phyloP scores from a whole-genome alignment of 1,140 invertebrate species.

The Nautilus pompilius region DNA sequence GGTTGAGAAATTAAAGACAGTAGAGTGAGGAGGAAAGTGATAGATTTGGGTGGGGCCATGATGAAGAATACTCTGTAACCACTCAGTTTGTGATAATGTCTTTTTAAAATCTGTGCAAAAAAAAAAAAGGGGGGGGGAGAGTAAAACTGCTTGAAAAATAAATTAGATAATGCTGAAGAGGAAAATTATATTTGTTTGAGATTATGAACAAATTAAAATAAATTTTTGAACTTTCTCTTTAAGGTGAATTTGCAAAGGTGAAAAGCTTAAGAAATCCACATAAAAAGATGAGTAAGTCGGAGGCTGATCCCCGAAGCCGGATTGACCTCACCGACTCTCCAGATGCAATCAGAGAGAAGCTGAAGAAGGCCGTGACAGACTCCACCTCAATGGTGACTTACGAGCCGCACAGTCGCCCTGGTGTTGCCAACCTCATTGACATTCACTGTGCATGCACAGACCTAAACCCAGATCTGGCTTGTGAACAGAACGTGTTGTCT shows the following conservation, averaged over 20 bases:
- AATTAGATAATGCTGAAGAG: neutral
- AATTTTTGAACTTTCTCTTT: constrained; percentile 6
- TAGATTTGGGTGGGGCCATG: too few species aligned
- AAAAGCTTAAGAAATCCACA: constrained; percentile 56
- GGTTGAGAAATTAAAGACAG: too few species aligned
- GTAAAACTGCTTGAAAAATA: neutral
- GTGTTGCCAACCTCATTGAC: constrained; percentile 82
- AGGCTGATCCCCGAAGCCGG: constrained; percentile 70
- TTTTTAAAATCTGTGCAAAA: too few species aligned
- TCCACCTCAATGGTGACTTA: constrained; percentile 79
- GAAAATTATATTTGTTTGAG: neutral
- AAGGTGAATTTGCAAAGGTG: constrained; percentile 41
- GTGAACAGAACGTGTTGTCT: constrained; percentile 62
- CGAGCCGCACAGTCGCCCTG: constrained; percentile 74
- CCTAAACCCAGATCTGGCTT: constrained; percentile 69
- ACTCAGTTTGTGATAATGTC: too few species aligned
- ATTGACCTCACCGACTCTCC: constrained; percentile 80
- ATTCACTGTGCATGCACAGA: constrained; percentile 72
- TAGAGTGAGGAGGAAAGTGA: too few species aligned
- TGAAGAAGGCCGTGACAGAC: constrained; percentile 91
- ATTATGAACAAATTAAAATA: too few species aligned
- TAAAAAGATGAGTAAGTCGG: constrained; percentile 99
- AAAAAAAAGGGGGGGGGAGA: too few species aligned
- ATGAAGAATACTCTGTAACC: too few species aligned
- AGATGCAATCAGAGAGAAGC: constrained; percentile 74